Evolutionary conservation across 2,113 vertebrate genomes (phyloP).

Genomic region (Rhabdornis inornatus): DNA sequence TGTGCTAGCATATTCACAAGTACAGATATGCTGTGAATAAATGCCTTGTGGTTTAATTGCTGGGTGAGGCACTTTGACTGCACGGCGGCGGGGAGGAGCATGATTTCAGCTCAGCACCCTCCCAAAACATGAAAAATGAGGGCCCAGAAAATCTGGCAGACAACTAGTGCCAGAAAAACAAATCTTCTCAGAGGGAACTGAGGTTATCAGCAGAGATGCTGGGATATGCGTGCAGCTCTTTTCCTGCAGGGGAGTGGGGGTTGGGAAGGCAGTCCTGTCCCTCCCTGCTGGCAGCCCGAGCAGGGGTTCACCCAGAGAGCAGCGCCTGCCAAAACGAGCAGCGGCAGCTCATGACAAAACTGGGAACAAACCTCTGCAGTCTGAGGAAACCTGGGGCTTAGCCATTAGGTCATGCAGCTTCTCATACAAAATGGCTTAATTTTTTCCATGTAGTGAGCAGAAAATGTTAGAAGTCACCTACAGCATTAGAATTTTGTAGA

Average conservation of each 20-base stretch:
- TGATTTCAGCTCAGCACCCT: neutral
- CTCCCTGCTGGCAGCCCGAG: neutral
- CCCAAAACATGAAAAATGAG: constrained; percentile 1
- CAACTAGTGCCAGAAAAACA: neutral
- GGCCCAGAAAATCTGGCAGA: neutral
- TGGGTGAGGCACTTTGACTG: neutral
- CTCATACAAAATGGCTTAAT: neutral
- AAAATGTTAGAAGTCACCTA: constrained; percentile 11
- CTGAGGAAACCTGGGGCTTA: constrained; percentile 21
- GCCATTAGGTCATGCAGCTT: constrained; percentile 20
- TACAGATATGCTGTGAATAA: constrained; percentile 36
- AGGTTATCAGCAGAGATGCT: neutral
- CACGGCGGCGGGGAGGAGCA: neutral
- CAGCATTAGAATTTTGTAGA: neutral
- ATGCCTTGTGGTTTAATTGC: constrained; percentile 22
- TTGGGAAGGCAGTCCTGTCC: neutral
- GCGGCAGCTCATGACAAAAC: constrained; percentile 1
- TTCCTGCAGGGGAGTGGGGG: neutral
- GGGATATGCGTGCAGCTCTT: neutral
- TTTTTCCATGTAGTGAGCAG: constrained; percentile 24
- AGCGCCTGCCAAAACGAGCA: neutral
- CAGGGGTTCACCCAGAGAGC: neutral
- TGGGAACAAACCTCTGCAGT: constrained; percentile 1
- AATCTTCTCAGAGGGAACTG: neutral
- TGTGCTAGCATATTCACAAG: constrained; percentile 38